Conservation (phyloP, 2,113 vertebrate species). For the Bufo gargarizans region DNA sequence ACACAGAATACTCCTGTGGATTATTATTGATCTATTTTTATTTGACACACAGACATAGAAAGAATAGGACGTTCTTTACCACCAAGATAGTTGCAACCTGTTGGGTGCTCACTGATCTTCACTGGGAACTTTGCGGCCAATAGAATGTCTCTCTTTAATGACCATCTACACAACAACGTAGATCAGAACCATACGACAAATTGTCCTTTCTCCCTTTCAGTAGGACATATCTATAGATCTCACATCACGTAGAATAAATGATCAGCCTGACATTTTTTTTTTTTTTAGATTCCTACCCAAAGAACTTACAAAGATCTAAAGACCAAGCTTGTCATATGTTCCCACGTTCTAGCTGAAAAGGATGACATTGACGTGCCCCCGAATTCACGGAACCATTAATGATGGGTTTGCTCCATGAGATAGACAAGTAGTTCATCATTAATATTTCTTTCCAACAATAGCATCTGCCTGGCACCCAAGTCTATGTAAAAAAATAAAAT, state of each 20-base stretch:
- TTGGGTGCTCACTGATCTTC: not conserved
- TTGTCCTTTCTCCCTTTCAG: not conserved
- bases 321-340: not conserved
- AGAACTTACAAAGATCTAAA: conserved; percentile 10
- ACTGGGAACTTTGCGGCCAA: not conserved
- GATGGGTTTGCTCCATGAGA: not conserved
- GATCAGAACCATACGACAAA: not conserved
- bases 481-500: not conserved
- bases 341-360: not conserved
- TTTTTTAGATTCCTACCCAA: not conserved
- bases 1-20: too few species aligned
- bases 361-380: conserved; percentile 5
- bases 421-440: conserved; percentile 33
- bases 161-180: not conserved
- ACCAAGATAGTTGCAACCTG: not conserved
- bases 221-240: not conserved
- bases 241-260: conserved; percentile 10
- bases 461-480: not conserved
- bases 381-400: conserved; percentile 38
- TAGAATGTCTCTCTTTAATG: not conserved
- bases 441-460: conserved; percentile 26
- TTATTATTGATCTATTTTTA: too few species aligned
- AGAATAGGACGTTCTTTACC: too few species aligned
- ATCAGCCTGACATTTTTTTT: conserved; percentile 21
- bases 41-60: too few species aligned